phyloP scores from a whole-genome alignment of 2,888 invertebrate species.

The Eristalis arbustorum region DNA sequence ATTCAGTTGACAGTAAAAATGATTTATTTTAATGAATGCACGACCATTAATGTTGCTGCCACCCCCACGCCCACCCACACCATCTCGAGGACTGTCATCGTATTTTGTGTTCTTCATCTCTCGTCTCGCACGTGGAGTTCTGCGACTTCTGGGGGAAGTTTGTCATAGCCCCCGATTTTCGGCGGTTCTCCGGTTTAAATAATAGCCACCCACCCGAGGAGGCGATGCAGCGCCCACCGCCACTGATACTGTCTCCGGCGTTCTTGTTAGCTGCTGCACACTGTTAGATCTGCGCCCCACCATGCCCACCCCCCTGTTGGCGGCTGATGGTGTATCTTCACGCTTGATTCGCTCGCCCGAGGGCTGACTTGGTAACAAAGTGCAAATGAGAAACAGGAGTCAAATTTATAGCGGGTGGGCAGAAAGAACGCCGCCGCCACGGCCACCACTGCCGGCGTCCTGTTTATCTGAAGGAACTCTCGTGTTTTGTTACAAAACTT shows the following conservation, averaged over 20 bases:
- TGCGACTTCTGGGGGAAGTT: conserved; percentile 26
- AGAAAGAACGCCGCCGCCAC: not conserved
- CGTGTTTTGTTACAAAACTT: conserved; percentile 50
- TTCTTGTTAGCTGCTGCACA: conserved; percentile 17
- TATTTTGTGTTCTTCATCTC: conserved; percentile 41
- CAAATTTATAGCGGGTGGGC: conserved; percentile 45
- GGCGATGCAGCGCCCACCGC: conserved; percentile 38
- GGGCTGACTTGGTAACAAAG: conserved; percentile 68
- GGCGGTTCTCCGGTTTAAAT: conserved; percentile 59
- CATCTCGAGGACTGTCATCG: conserved; percentile 20
- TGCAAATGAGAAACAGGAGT: conserved; percentile 62
- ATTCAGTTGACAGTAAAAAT: conserved; percentile 69
- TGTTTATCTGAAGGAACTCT: conserved; percentile 55
- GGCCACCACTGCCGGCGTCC: not conserved
- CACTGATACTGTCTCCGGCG: conserved; percentile 65
- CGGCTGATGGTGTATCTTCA: conserved; percentile 36
- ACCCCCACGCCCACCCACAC: not conserved
- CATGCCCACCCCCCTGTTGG: not conserved
- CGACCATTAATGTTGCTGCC: conserved; percentile 58
- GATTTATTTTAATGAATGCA: conserved; percentile 71
- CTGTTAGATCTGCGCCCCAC: not conserved
- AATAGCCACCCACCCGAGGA: conserved; percentile 21
- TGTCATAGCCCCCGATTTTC: conserved; percentile 39
- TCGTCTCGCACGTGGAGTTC: conserved; percentile 22
- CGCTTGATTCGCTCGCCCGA: conserved; percentile 63